Percentiles rank a stretch among this genome's conserved stretches.
Conservation (phyloP, 2,888 invertebrate genomes). For the Acanthosepion esculentum region DNA sequence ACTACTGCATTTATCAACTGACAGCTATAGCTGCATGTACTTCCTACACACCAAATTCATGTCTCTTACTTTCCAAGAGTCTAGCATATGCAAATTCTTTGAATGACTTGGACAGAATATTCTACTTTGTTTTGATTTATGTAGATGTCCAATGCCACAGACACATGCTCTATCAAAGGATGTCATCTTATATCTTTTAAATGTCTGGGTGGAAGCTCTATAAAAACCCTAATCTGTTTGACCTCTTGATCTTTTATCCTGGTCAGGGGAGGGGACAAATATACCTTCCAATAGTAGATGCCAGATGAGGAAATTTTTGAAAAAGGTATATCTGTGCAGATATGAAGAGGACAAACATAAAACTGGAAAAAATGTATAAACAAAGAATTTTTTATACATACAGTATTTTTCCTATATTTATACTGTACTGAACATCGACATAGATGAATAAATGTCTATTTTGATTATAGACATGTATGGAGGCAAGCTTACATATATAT, state of each 20-base stretch:
- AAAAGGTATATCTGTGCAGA: not conserved
- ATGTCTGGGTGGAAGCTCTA: constrained; percentile 14
- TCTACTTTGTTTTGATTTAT: not conserved
- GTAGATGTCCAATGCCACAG: not conserved
- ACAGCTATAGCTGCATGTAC: not conserved
- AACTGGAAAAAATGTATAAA: not conserved
- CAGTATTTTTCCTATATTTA: not conserved
- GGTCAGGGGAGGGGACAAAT: not conserved
- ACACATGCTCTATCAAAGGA: not conserved
- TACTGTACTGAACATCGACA: not conserved
- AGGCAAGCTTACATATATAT: not conserved
- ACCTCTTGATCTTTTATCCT: not conserved
- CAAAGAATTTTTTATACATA: not conserved
- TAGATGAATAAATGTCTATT: not conserved
- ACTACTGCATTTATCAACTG: not conserved
- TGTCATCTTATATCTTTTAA: constrained; percentile 33
- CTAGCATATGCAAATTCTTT: not conserved
- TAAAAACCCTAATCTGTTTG: not conserved
- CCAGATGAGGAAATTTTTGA: not conserved
- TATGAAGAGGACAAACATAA: not conserved
- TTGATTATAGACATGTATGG: not conserved
- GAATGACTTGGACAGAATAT: not conserved
- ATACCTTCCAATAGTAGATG: not conserved
- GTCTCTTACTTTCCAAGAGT: not conserved
- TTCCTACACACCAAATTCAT: not conserved